phyloP scores from a whole-genome alignment of 2,113 vertebrate species.

The Talpa occidentalis region DNA sequence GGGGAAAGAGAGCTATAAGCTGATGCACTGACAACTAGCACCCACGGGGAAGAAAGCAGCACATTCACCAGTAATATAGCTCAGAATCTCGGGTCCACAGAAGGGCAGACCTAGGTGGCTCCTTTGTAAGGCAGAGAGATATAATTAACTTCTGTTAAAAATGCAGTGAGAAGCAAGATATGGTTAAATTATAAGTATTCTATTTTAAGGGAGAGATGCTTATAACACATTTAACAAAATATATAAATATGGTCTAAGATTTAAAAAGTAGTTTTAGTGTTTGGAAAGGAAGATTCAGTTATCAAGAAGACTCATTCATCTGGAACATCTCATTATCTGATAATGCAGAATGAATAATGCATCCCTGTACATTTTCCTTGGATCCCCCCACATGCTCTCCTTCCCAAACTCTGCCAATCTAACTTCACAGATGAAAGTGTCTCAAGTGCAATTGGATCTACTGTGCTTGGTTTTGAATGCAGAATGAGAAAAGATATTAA shows the following conservation, averaged over 20 bases:
- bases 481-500: constrained; percentile 53
- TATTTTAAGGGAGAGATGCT: neutral
- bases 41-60: neutral
- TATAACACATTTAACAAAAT: constrained; percentile 25
- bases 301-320: constrained; percentile 61
- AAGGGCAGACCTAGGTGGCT: neutral
- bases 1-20: neutral
- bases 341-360: constrained; percentile 55
- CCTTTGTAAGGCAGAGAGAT: neutral
- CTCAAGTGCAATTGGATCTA: constrained; percentile 36
- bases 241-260: constrained; percentile 41
- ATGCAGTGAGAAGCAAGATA: neutral
- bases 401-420: constrained; percentile 48
- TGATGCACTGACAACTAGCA: neutral
- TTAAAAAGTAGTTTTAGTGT: constrained; percentile 41
- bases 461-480: constrained; percentile 54
- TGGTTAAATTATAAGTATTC: constrained; percentile 21
- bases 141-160: constrained; percentile 43
- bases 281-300: constrained; percentile 23
- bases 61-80: neutral
- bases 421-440: constrained; percentile 59
- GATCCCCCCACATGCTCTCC: neutral
- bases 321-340: constrained; percentile 77
- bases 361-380: neutral
- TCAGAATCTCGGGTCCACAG: neutral